A percentile compares a stretch with the other conserved stretches of the same genome.
Conservation (phyloP, 2,113 vertebrate genomes). For the Myxocyprinus asiaticus region DNA sequence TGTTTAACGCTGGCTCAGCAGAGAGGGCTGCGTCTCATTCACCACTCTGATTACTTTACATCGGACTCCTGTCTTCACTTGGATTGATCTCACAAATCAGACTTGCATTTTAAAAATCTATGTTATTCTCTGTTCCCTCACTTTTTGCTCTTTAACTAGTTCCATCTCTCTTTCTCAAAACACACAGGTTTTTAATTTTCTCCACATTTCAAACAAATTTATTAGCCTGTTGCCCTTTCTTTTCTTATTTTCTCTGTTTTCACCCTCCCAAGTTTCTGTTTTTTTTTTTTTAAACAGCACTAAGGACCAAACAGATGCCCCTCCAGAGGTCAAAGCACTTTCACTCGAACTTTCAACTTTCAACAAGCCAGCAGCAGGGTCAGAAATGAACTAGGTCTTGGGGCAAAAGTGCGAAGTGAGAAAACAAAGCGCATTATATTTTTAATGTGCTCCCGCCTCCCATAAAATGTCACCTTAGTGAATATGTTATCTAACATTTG, state of each 20-base stretch:
- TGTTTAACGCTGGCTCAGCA: constrained; percentile 74
- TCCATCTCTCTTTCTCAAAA: too few relatives aligned
- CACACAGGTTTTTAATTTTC: constrained; percentile 2
- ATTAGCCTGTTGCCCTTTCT: too few relatives aligned
- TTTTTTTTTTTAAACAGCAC: constrained; percentile 47
- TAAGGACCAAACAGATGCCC: constrained; percentile 48
- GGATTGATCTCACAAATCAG: constrained; percentile 71
- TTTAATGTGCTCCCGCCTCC: too few relatives aligned
- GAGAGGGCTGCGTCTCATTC: constrained; percentile 65
- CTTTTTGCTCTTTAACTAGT: constrained; percentile 1
- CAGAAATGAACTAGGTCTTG: too few relatives aligned
- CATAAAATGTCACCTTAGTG: too few relatives aligned
- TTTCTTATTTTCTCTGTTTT: constrained; percentile 23
- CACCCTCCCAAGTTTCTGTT: constrained; percentile 45
- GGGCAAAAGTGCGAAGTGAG: too few relatives aligned
- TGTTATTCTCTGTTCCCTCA: neutral
- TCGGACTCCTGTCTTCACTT: constrained; percentile 72
- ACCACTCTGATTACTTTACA: constrained; percentile 73
- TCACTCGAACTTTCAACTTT: constrained; percentile 55
- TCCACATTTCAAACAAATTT: neutral
- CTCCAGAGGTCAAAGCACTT: constrained; percentile 63
- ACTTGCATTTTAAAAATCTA: constrained; percentile 61
- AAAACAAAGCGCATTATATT: too few relatives aligned
- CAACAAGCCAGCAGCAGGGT: neutral
- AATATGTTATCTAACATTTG: too few relatives aligned